Evolutionary conservation across 2,888 invertebrate genomes (phyloP), one percentile per base, ranked within the genome.

Genomic region (Athetis lepigone): DNA sequence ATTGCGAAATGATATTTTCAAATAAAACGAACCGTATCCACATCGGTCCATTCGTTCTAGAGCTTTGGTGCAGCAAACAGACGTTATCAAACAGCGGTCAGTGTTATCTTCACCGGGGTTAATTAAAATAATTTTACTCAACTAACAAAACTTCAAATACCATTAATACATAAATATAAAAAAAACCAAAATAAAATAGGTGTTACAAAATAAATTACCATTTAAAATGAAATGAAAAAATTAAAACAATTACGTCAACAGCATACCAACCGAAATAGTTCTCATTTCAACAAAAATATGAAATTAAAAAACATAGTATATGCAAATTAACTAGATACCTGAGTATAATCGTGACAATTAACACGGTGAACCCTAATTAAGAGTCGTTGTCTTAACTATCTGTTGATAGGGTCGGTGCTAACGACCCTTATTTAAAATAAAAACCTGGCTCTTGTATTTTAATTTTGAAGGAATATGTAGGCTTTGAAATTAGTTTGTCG

Each of bases 331-430:
- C 50, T 43, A 79, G 77, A 64, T 61, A 67, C 51, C 58, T 63
- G 25, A 23, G 65, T 36, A 58, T 61, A 77, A 74, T 68, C 56
- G 67, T 50, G 67, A 25, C 52, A 66, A 66, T 60, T 75, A 61
- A 66, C 59, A 37, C 58, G 19, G 21, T 9, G 45, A 36, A 78
- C 70, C 71, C 62, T 66, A 51, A 76, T 69, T 67, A 23, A 19
- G 46, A 57, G 42, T 61, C 63, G 63, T 71, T 74, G 37, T 76
- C 64, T 67, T 77, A 65, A 81, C 60, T 67, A 80, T 69, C 80
- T 79, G 82, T 71, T 79, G 68, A 80, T 70, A 21, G 64, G 47
- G 33, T 66, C 4, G 16, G 7, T 47, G 18, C 13, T 55, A 62
- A 45, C 45, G 47, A 46, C 66, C 58, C 43, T 50, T 66, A 51